phyloP scores from a whole-genome alignment of 2,888 invertebrate genomes.

The Phaonia tiefii region DNA sequence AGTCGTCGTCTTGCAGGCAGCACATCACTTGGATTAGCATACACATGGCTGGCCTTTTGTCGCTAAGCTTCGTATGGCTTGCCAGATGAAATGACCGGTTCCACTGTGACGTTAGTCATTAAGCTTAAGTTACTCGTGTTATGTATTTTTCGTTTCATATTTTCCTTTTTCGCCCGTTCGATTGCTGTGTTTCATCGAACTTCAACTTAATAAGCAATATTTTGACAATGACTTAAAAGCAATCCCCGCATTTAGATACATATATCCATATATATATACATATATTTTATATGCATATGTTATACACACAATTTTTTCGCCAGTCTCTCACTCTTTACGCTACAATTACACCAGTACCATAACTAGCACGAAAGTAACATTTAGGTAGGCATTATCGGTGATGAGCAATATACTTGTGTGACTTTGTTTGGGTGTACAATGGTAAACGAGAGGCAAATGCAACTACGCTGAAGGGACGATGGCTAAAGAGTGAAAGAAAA shows the following conservation, averaged over 20 bases:
- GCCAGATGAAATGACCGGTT: constrained; percentile 55
- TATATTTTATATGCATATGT: constrained; percentile 43
- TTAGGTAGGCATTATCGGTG: constrained; percentile 36
- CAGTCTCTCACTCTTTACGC: background rate
- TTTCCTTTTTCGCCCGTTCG: constrained; percentile 39
- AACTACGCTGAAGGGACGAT: background rate
- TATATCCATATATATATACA: constrained; percentile 13
- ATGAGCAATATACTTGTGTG: constrained; percentile 54
- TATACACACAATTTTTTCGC: constrained; percentile 16
- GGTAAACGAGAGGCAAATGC: background rate
- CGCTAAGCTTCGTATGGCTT: constrained; percentile 44
- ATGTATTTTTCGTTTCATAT: constrained; percentile 1
- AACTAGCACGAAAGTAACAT: background rate
- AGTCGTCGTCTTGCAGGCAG: constrained; percentile 61
- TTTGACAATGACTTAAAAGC: constrained; percentile 67
- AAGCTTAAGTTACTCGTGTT: constrained; percentile 40
- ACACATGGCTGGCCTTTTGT: constrained; percentile 38
- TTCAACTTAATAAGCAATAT: constrained; percentile 67
- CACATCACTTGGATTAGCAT: constrained; percentile 50
- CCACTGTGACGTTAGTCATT: constrained; percentile 15
- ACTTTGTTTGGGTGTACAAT: constrained; percentile 35
- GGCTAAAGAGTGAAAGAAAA: background rate
- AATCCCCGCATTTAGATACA: constrained; percentile 56
- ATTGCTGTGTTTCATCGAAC: constrained; percentile 46
- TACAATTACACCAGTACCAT: background rate